Percentiles rank a stretch among this genome's conserved stretches.
These are phyloP conservation scores for Penaeus monodon DNA, from an alignment of 2,888 invertebrate genomes.

Conservation along the genomic window DNA sequence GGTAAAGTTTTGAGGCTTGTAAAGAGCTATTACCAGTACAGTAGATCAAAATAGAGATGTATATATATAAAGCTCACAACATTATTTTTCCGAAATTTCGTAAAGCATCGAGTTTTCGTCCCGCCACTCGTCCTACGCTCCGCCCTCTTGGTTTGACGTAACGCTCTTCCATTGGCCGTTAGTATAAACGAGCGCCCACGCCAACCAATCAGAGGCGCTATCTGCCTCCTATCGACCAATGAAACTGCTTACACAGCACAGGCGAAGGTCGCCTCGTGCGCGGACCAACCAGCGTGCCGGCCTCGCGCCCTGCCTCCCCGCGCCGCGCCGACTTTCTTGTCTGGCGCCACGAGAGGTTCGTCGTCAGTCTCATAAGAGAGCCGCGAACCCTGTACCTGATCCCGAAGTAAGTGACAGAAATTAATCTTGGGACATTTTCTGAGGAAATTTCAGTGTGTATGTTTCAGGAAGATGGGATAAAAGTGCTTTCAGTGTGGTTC, in stretches of 20 bases:
- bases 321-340: constrained; percentile 30
- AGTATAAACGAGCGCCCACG: neutral
- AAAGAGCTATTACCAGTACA: no score
- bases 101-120: constrained; percentile 4
- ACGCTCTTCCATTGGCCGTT: constrained; percentile 5
- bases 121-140: constrained; percentile 18
- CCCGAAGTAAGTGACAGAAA: constrained; percentile 15
- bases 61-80: constrained; percentile 25
- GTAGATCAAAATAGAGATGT: constrained; percentile 10
- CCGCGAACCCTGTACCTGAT: neutral
- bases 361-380: constrained; percentile 21
- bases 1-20: no score
- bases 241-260: constrained; percentile 28
- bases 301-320: neutral
- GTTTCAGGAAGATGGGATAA: constrained; percentile 4
- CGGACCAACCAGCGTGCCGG: constrained; percentile 30
- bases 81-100: constrained; percentile 30
- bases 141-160: constrained; percentile 33
- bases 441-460: neutral
- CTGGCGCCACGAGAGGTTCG: constrained; percentile 24
- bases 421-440: neutral
- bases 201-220: constrained; percentile 22
- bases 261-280: constrained; percentile 15
- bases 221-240: constrained; percentile 15
- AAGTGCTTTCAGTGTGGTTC: no score